phyloP scores from a whole-genome alignment of 2,113 vertebrate genomes.

The Limanda limanda region DNA sequence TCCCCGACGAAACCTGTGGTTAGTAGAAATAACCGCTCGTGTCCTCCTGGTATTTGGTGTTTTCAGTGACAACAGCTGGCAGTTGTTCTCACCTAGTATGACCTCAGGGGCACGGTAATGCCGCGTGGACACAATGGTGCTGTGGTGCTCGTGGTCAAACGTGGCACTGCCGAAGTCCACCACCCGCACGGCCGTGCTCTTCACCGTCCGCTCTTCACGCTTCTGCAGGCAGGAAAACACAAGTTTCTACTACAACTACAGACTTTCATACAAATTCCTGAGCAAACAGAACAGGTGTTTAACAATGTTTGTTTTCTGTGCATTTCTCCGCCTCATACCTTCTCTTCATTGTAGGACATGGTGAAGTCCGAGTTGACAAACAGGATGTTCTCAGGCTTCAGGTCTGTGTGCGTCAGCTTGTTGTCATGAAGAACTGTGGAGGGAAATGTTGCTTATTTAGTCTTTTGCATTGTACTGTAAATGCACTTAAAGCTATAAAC shows the following conservation, averaged over 20 bases:
- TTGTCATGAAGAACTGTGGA: slow-evolving; percentile 93
- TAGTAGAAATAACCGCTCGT: background rate
- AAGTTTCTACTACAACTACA: background rate
- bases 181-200: slow-evolving; percentile 89
- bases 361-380: slow-evolving; percentile 96
- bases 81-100: slow-evolving; percentile 88
- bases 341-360: slow-evolving; percentile 92
- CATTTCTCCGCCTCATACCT: slow-evolving; percentile 80
- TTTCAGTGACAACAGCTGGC: background rate
- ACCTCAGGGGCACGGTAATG: slow-evolving; percentile 97
- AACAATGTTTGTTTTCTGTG: no score
- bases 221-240: slow-evolving; percentile 80
- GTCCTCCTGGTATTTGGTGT: background rate
- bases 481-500: background rate
- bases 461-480: background rate
- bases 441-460: background rate
- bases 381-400: slow-evolving; percentile 98
- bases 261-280: background rate
- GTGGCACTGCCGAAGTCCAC: slow-evolving; percentile 98
- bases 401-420: slow-evolving; percentile 97
- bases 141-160: slow-evolving; percentile 97
- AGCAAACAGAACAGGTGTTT: no score
- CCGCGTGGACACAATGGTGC: slow-evolving; percentile 94
- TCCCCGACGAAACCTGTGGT: background rate
- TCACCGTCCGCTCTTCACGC: slow-evolving; percentile 91